These are phyloP conservation scores for Opisthocomus hoazin DNA, from an alignment of 2,113 vertebrate genomes.

Conservation along the genomic window DNA sequence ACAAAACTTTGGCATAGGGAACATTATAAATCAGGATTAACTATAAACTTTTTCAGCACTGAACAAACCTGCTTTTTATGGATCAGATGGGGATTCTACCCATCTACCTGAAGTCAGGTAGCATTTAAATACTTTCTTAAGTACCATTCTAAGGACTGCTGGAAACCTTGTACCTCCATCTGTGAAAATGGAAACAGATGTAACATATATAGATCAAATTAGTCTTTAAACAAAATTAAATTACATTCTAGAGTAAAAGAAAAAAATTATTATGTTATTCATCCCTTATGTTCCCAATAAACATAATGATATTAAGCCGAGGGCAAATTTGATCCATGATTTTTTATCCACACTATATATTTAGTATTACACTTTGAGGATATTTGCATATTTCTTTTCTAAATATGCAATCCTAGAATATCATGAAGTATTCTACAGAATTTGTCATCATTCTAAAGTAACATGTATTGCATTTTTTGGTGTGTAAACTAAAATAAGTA, in stretches of 20 bases:
- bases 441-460: not conserved
- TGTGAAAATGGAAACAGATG: not conserved
- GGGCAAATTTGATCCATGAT: not conserved
- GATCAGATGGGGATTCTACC: not conserved
- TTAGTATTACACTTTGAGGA: not conserved
- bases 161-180: not conserved
- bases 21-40: not conserved
- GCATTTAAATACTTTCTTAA: not conserved
- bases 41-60: not conserved
- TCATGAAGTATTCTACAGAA: not conserved
- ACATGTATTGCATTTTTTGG: not conserved
- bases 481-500: not conserved
- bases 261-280: not conserved
- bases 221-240: not conserved
- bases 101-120: not conserved
- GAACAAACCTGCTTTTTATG: not conserved
- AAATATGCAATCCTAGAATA: not conserved
- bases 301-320: not conserved
- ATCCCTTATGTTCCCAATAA: not conserved
- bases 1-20: not conserved
- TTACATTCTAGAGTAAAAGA: not conserved
- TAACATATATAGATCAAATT: not conserved
- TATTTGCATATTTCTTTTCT: not conserved
- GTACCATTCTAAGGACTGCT: not conserved
- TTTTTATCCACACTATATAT: not conserved